Evolutionary conservation across 2,797 vertebrate genomes (phyloP).

Genomic region (Melanotaenia parkinsoni): DNA sequence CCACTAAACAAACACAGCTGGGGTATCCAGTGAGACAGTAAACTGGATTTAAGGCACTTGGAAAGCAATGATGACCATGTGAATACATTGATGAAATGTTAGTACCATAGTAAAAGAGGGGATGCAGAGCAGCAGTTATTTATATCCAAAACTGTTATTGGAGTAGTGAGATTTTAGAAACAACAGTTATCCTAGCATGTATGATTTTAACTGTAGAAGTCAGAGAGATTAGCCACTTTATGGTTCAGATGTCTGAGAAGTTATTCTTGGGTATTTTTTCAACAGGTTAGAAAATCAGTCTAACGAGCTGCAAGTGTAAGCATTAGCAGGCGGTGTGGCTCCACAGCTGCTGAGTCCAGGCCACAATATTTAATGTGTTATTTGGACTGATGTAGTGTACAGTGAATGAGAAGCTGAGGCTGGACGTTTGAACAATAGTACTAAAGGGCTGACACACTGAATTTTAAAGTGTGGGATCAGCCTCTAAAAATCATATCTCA

Average conservation of each 20-base stretch:
- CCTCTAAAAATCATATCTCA: no score
- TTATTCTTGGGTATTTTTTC: no score
- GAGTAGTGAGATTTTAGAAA: no score
- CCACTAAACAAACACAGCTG: conserved; percentile 49
- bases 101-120: conserved; percentile 30
- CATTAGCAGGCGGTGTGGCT: neutral
- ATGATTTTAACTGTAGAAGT: no score
- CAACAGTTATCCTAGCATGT: no score
- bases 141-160: conserved; percentile 24
- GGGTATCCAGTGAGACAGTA: conserved; percentile 21
- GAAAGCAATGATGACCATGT: conserved; percentile 28
- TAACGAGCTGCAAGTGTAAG: no score
- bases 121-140: conserved; percentile 26
- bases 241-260: no score
- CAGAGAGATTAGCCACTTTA: no score
- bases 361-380: neutral
- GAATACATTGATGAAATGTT: conserved; percentile 21
- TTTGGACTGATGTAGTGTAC: neutral
- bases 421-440: no score
- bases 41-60: conserved; percentile 25
- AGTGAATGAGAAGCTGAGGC: neutral
- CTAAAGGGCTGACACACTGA: no score
- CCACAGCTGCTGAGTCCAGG: neutral
- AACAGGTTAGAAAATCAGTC: no score
- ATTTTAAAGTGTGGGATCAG: no score